These are phyloP conservation scores for Chalcis sispes DNA, from an alignment of 2,888 invertebrate genomes.

Conservation along the genomic window DNA sequence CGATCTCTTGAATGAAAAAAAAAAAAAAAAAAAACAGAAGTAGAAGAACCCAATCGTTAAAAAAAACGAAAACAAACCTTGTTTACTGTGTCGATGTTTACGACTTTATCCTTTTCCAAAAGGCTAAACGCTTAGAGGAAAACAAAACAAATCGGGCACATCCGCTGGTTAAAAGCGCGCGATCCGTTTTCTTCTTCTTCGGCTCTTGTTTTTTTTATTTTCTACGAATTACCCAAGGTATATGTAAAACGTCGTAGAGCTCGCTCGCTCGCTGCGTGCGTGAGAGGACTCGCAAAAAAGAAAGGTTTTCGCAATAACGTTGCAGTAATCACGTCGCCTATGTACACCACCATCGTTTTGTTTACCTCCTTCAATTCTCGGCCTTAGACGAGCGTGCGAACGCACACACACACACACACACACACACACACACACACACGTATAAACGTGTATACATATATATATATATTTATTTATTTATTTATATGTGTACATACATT, in stretches of 20 bases:
- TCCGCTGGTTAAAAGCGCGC: too few relatives aligned
- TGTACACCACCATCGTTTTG: too few relatives aligned
- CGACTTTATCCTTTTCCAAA: background rate
- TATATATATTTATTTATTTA: too few relatives aligned
- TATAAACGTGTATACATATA: too few relatives aligned
- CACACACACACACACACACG: background rate
- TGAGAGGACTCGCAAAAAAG: conserved; percentile 30
- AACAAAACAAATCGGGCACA: too few relatives aligned
- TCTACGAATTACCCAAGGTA: conserved; percentile 29
- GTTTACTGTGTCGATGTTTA: too few relatives aligned
- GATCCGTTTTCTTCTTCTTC: too few relatives aligned
- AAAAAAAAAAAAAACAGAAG: background rate
- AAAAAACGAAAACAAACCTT: conserved; percentile 3
- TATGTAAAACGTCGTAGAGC: background rate
- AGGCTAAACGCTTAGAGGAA: background rate
- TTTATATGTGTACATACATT: background rate
- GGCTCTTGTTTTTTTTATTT: too few relatives aligned
- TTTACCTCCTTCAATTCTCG: conserved; percentile 46
- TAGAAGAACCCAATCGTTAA: background rate
- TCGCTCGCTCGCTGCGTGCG: too few relatives aligned
- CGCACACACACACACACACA: background rate
- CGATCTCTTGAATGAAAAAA: too few relatives aligned
- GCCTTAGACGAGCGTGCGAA: conserved; percentile 42
- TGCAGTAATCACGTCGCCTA: conserved; percentile 30
- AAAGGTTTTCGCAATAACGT: conserved; percentile 34